phyloP scores from a whole-genome alignment of 2,113 vertebrate genomes.

The Solea solea region DNA sequence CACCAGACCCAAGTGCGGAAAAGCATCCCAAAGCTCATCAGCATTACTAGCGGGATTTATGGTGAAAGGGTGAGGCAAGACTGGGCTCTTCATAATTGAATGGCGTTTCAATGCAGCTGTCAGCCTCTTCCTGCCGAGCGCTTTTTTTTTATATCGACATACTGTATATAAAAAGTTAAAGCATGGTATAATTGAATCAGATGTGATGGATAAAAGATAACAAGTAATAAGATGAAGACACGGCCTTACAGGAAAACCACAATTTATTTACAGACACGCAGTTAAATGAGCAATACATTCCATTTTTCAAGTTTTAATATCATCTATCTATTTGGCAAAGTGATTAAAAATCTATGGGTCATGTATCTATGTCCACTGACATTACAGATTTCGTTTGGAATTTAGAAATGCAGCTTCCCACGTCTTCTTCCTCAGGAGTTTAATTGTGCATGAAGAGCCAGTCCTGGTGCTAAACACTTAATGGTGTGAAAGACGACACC shows the following conservation, averaged over 20 bases:
- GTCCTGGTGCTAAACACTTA: constrained; percentile 38
- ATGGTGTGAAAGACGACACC: constrained; percentile 34
- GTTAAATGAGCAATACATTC: constrained; percentile 50
- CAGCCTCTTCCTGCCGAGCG: background rate
- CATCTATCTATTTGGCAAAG: constrained; percentile 70
- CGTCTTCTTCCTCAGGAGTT: constrained; percentile 15
- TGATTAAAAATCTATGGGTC: constrained; percentile 52
- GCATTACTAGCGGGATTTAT: constrained; percentile 6
- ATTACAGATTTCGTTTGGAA: constrained; percentile 8
- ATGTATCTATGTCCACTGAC: constrained; percentile 27
- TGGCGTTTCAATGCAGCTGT: background rate
- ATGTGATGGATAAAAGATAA: constrained; percentile 2
- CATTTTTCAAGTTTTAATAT: constrained; percentile 34
- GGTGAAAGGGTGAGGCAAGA: constrained; percentile 14
- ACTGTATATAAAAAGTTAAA: constrained; percentile 3
- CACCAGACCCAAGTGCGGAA: constrained; percentile 1
- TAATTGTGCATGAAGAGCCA: constrained; percentile 24
- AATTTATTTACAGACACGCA: constrained; percentile 79
- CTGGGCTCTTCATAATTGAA: constrained; percentile 3
- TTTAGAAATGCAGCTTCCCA: constrained; percentile 14
- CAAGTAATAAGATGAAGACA: constrained; percentile 2
- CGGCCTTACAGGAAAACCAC: constrained; percentile 61
- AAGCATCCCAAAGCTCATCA: constrained; percentile 27
- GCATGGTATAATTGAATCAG: constrained; percentile 2
- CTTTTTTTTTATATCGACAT: background rate